Base-by-base conservation (phyloP, 2,888 invertebrate species). In the Meliscaeva auricollis region DNA sequence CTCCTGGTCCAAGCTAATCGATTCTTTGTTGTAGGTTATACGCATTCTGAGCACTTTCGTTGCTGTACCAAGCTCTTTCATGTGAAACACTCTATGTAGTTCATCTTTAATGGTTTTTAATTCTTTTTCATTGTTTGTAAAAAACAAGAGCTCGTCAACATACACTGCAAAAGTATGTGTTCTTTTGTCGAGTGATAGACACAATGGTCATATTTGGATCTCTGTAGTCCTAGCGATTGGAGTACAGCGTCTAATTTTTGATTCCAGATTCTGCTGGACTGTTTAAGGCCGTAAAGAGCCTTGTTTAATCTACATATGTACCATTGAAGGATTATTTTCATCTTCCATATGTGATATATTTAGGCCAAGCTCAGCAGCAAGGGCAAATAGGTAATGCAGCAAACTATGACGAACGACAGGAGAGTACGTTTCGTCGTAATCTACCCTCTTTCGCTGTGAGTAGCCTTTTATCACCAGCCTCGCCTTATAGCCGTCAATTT, bases 391-490 rank as follows among this genome's bases (percentile, higher is more conserved):
- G 46, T 75, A 80, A 32, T 82, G 66, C 22, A 79, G 48, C 32
- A 72, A 70, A 56, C 64, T 66, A 70, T 82, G 68, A 26, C 70
- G 75, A 46, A 79, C 70, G 54, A 79, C 72, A 5, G 69, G 69
- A 1, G 69, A 41, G 15, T 32, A 70, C 35, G 54, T 70, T 17
- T 72, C 77, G 9, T 64, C 82, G 48, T 54, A 77, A 74, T 76
- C 79, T 56, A 79, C 56, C 79, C 60, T 68, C 64, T 82, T 75
- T 72, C 72, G 52, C 62, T 82, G 81, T 52, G 81, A 78, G 62
- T 82, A 87, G 13, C 75, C 81, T 82, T 87, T 87, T 38, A 82
- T 75, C 3, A 82, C 78, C 13, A 82, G 20, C 48, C 87, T 76
- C 68, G 79, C 60, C 35, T 87, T 82, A 35, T 68, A 82, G 9